A percentile compares a stretch with the other conserved stretches of the same genome.
phyloP scores from a whole-genome alignment of 2,888 invertebrate species.

The Hydraecia micacea region DNA sequence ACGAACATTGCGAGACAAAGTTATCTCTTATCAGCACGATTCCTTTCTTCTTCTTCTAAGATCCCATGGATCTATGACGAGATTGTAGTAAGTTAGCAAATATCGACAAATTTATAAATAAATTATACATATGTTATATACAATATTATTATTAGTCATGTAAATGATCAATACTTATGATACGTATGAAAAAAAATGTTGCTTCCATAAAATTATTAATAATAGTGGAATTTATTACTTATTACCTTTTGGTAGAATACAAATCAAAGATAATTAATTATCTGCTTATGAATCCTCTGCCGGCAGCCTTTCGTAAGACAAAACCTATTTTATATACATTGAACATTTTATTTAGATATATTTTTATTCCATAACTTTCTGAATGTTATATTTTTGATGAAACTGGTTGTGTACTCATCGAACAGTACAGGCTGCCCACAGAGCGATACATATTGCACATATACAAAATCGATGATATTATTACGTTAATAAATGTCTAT shows the following conservation, averaged over 20 bases:
- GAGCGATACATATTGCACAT: slow-evolving; percentile 64
- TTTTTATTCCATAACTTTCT: slow-evolving; percentile 45
- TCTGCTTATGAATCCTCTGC: slow-evolving; percentile 71
- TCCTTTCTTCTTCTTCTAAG: slow-evolving; percentile 11
- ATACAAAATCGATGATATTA: slow-evolving; percentile 55
- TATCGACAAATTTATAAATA: slow-evolving; percentile 79
- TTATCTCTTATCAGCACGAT: slow-evolving; percentile 16
- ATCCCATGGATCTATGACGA: slow-evolving; percentile 42
- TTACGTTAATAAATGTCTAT: slow-evolving; percentile 60
- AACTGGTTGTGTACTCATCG: slow-evolving; percentile 78
- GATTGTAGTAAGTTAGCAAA: slow-evolving; percentile 88
- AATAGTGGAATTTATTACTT: slow-evolving; percentile 79
- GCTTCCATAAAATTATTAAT: slow-evolving; percentile 86
- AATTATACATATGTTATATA: slow-evolving; percentile 89
- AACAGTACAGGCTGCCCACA: slow-evolving; percentile 73
- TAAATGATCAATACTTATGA: slow-evolving; percentile 85
- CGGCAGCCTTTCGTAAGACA: slow-evolving; percentile 69
- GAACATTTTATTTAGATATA: slow-evolving; percentile 52
- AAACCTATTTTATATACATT: slow-evolving; percentile 57
- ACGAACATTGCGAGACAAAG: slow-evolving; percentile 11
- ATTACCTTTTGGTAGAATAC: slow-evolving; percentile 76
- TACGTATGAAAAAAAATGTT: slow-evolving; percentile 84
- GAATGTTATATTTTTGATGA: slow-evolving; percentile 63
- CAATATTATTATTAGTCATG: slow-evolving; percentile 85
- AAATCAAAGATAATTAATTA: slow-evolving; percentile 66